Conservation (phyloP, 2,113 vertebrate species). For the Lycocorax pyrrhopterus region DNA sequence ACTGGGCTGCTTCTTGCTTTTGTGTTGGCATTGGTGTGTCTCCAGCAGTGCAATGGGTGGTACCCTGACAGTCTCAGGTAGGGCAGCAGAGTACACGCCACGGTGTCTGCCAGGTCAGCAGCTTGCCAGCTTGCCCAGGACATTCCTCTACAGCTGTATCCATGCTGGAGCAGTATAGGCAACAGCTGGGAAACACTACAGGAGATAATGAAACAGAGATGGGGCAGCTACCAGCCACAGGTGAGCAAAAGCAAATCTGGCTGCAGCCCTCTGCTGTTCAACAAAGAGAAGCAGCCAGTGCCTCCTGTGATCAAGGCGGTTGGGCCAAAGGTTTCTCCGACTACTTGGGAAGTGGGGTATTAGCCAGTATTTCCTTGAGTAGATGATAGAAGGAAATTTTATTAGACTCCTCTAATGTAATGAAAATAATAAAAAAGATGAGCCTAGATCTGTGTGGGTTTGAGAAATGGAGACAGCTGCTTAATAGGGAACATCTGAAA, state of each 20-base stretch:
- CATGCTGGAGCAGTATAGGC: accelerated
- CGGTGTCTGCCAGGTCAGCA: accelerated
- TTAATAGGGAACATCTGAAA: background rate
- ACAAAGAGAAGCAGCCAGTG: background rate
- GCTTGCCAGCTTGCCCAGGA: background rate
- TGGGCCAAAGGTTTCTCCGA: background rate
- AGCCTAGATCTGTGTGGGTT: background rate
- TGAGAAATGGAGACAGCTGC: background rate
- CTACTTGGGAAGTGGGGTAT: background rate
- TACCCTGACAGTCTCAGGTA: background rate
- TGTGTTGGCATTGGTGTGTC: background rate
- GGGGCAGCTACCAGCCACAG: background rate
- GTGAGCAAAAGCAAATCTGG: background rate
- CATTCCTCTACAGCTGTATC: background rate
- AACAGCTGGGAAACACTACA: background rate
- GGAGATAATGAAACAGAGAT: background rate
- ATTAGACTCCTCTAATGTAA: background rate
- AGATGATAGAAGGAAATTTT: background rate
- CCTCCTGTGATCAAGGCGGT: background rate
- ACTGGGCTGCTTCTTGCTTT: background rate
- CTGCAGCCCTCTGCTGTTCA: background rate
- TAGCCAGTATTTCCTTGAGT: background rate
- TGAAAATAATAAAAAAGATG: background rate
- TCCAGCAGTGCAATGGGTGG: background rate
- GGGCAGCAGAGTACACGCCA: background rate